Conservation (phyloP, 2,888 invertebrate genomes). For the Amblyjoppa proteus region DNA sequence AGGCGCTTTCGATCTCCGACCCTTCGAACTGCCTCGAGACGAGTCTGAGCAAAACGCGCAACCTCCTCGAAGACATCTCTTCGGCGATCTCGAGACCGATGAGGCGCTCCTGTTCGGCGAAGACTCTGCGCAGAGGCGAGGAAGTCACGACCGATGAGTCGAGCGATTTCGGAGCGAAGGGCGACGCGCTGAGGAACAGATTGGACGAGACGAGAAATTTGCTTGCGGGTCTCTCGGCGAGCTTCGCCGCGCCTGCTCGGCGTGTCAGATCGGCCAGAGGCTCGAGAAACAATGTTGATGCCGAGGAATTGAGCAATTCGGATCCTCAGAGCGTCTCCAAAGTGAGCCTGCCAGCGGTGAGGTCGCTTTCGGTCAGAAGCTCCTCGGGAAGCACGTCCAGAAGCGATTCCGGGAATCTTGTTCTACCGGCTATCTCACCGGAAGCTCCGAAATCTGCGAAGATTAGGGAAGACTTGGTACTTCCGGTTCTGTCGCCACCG, state of each 20-base stretch:
- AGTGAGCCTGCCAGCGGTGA: conserved; percentile 79
- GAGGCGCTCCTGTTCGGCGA: conserved; percentile 59
- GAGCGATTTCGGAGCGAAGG: conserved; percentile 34
- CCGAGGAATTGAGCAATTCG: conserved; percentile 50
- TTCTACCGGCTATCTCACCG: conserved; percentile 80
- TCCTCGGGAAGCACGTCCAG: conserved; percentile 70
- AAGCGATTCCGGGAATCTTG: conserved; percentile 73
- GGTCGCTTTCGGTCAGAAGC: conserved; percentile 72
- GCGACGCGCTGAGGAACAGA: conserved; percentile 72
- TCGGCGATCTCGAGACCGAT: conserved; percentile 53
- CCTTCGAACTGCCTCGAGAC: conserved; percentile 35
- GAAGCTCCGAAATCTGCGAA: conserved; percentile 75
- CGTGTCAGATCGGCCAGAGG: conserved; percentile 66
- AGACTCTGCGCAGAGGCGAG: conserved; percentile 44
- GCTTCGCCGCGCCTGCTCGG: conserved; percentile 50
- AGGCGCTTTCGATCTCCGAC: conserved; percentile 8
- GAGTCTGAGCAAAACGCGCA: conserved; percentile 53
- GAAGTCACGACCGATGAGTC: conserved; percentile 40
- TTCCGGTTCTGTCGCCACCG: conserved; percentile 77
- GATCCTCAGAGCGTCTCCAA: conserved; percentile 61
- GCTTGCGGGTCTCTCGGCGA: conserved; percentile 73
- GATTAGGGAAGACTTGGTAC: conserved; percentile 72
- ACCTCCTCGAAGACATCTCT: conserved; percentile 60
- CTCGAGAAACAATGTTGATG: conserved; percentile 48
- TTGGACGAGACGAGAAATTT: conserved; percentile 75